A percentile compares a stretch with the other conserved stretches of the same genome.
These are phyloP conservation scores for Anorthoa munda DNA, from an alignment of 2,888 invertebrate genomes.

Conservation along the genomic window DNA sequence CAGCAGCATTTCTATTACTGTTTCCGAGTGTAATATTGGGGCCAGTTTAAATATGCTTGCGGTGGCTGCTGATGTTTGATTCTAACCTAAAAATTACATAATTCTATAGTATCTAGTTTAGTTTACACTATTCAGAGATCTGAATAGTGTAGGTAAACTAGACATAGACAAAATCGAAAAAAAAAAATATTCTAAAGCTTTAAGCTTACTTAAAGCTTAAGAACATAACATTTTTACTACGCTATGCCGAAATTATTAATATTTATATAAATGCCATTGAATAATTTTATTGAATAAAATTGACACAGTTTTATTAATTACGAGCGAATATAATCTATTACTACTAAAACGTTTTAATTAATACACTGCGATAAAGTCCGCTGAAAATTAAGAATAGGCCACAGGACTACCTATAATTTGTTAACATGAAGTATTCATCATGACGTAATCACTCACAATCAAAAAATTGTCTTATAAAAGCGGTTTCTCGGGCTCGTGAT, in stretches of 20 bases:
- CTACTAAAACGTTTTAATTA: neutral
- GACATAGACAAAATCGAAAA: too few relatives aligned
- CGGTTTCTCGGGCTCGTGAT: neutral
- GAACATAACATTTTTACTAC: neutral
- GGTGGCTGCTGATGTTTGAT: neutral
- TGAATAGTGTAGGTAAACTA: too few relatives aligned
- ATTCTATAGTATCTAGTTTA: too few relatives aligned
- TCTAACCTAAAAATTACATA: neutral
- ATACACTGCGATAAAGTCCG: neutral
- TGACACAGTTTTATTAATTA: conserved; percentile 28
- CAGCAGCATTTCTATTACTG: neutral
- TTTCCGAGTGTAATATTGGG: too few relatives aligned
- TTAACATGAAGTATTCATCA: neutral
- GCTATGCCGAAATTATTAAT: neutral
- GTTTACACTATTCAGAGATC: too few relatives aligned
- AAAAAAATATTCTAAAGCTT: too few relatives aligned
- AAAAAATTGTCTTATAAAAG: neutral
- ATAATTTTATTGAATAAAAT: conserved; percentile 22
- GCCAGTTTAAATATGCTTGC: neutral
- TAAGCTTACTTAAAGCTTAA: neutral
- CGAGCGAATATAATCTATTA: neutral
- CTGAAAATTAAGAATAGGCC: neutral
- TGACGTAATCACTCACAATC: neutral
- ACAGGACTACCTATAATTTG: too few relatives aligned
- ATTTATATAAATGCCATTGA: conserved; percentile 3